Percentiles rank a stretch among this genome's conserved stretches.
These are phyloP conservation scores for Amphiprion clarkii DNA, from an alignment of 2,797 vertebrate species.

Conservation along the genomic window DNA sequence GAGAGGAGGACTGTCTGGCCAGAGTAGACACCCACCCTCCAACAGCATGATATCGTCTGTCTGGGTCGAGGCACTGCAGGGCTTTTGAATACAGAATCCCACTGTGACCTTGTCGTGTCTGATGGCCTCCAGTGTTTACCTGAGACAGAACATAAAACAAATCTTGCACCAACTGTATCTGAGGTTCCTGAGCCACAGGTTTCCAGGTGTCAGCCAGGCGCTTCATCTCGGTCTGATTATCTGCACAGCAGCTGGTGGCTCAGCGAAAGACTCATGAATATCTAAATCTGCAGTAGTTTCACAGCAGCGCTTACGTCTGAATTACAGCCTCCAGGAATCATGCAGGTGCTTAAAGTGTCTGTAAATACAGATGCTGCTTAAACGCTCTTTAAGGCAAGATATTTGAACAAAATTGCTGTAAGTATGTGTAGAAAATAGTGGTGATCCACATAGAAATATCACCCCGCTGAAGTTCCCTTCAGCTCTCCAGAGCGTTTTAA, in stretches of 20 bases:
- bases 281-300: not conserved
- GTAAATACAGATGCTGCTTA: no score
- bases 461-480: no score
- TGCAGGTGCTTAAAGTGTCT: not conserved
- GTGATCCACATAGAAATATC: no score
- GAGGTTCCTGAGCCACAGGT: constrained; percentile 16
- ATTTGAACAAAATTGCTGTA: no score
- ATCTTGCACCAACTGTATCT: constrained; percentile 33
- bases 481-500: no score
- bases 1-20: constrained; percentile 52
- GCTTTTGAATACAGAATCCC: constrained; percentile 27
- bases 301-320: not conserved
- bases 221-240: constrained; percentile 8
- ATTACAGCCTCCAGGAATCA: not conserved
- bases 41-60: constrained; percentile 77
- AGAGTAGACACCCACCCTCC: constrained; percentile 38
- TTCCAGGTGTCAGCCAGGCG: not conserved
- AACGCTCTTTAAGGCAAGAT: no score
- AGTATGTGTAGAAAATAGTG: no score
- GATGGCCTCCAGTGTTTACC: constrained; percentile 46
- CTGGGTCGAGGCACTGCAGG: constrained; percentile 66
- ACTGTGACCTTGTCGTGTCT: constrained; percentile 50
- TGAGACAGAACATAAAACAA: constrained; percentile 54
- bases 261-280: not conserved
- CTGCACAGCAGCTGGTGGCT: not conserved